Percentiles rank a stretch among this genome's conserved stretches.
phyloP scores from a whole-genome alignment of 1,140 invertebrate species.

The Nephila pilipes region DNA sequence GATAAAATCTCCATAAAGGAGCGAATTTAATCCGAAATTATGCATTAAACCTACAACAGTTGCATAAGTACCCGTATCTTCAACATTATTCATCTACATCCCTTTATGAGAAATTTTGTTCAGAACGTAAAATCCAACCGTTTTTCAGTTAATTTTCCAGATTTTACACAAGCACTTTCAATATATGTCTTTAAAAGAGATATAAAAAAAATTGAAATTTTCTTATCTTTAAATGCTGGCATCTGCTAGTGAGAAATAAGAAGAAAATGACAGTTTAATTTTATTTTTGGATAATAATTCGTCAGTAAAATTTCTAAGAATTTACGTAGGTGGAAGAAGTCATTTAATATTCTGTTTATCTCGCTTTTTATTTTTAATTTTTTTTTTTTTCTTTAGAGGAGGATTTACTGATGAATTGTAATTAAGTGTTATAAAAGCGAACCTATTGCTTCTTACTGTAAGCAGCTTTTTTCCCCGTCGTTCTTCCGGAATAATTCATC shows the following conservation, averaged over 20 bases:
- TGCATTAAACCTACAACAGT: neutral
- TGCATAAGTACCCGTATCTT: slow-evolving; percentile 11
- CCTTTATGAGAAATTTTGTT: neutral
- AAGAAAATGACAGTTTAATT: neutral
- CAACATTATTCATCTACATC: neutral
- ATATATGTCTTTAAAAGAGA: neutral
- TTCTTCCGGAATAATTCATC: neutral
- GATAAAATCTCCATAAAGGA: neutral
- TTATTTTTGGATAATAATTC: neutral
- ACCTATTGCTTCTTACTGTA: neutral
- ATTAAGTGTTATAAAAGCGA: neutral
- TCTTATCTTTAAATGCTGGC: neutral
- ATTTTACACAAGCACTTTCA: neutral
- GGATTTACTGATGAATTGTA: slow-evolving; percentile 11
- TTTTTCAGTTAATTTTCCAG: neutral
- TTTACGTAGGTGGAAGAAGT: neutral
- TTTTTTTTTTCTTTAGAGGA: neutral
- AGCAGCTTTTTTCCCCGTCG: neutral
- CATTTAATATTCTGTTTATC: neutral
- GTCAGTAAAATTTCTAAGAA: neutral
- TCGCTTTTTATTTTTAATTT: neutral
- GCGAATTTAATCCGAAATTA: neutral
- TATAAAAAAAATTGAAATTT: neutral
- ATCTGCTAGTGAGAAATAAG: neutral
- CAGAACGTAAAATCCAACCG: neutral